phyloP scores from a whole-genome alignment of 1,140 invertebrate genomes.

The Drosophila nikananu region DNA sequence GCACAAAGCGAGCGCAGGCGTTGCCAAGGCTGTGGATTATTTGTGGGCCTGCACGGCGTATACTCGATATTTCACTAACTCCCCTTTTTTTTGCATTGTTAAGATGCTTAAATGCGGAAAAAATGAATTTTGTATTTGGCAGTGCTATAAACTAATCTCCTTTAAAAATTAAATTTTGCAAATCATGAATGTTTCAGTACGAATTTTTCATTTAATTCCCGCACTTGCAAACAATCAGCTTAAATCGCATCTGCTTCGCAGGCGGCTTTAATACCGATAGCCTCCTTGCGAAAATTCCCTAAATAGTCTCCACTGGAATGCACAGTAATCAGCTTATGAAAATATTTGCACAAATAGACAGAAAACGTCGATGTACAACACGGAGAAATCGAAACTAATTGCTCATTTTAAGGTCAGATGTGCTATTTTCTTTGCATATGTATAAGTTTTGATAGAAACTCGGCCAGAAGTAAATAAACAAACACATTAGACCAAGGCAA shows the following conservation, averaged over 20 bases:
- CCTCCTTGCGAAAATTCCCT: background rate
- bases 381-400: slow-evolving; percentile 20
- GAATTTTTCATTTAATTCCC: background rate
- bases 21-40: slow-evolving; percentile 40
- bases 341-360: slow-evolving; percentile 41
- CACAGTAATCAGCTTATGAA: slow-evolving; percentile 50
- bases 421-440: slow-evolving; percentile 16
- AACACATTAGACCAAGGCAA: slow-evolving; percentile 62
- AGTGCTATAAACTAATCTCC: background rate
- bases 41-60: slow-evolving; percentile 44
- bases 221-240: slow-evolving; percentile 4
- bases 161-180: background rate
- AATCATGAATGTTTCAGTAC: background rate
- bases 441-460: slow-evolving; percentile 49
- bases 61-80: slow-evolving; percentile 42
- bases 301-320: slow-evolving; percentile 28
- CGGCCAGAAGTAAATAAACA: slow-evolving; percentile 57
- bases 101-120: slow-evolving; percentile 54
- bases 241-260: slow-evolving; percentile 2
- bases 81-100: slow-evolving; percentile 18
- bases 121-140: slow-evolving; percentile 14
- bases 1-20: too few species aligned
- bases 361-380: background rate
- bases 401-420: slow-evolving; percentile 46
- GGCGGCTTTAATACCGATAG: background rate